Percentiles rank a stretch among this genome's conserved stretches.
phyloP scores from a whole-genome alignment of 1,140 invertebrate genomes.

The Calliphora vicina region DNA sequence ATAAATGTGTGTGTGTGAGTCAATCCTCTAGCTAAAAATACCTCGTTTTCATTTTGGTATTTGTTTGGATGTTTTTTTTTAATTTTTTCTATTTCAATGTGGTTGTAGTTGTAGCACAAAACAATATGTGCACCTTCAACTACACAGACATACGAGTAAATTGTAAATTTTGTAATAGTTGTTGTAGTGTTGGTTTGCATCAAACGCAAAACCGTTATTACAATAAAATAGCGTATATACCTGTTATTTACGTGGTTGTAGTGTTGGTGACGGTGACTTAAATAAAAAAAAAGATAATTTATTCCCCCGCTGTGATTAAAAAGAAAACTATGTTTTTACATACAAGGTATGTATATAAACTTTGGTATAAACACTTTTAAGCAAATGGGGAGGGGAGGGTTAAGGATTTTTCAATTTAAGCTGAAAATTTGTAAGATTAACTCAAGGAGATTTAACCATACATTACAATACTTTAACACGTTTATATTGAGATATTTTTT shows the following conservation, averaged over 20 bases:
- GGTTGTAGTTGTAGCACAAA: background rate
- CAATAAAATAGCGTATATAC: background rate
- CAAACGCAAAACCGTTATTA: background rate
- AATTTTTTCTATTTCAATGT: background rate
- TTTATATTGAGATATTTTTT: too few relatives aligned
- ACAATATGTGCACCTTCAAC: background rate
- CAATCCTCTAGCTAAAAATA: background rate
- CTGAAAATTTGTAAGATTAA: too few relatives aligned
- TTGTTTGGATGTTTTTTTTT: background rate
- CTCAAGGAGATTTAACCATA: too few relatives aligned
- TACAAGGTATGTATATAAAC: too few relatives aligned
- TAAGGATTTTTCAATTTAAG: too few relatives aligned
- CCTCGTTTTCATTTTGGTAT: background rate
- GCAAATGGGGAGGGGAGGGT: too few relatives aligned
- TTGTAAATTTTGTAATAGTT: background rate
- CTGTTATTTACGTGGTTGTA: background rate
- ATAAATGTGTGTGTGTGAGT: background rate
- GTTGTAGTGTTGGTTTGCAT: too few relatives aligned
- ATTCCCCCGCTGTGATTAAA: background rate
- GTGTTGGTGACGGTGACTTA: background rate
- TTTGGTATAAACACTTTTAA: too few relatives aligned
- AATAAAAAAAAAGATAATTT: background rate
- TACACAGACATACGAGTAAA: too few relatives aligned
- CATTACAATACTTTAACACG: too few relatives aligned
- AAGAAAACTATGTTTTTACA: background rate